phyloP scores from a whole-genome alignment of 2,888 invertebrate genomes.

The Hesperia comma region DNA sequence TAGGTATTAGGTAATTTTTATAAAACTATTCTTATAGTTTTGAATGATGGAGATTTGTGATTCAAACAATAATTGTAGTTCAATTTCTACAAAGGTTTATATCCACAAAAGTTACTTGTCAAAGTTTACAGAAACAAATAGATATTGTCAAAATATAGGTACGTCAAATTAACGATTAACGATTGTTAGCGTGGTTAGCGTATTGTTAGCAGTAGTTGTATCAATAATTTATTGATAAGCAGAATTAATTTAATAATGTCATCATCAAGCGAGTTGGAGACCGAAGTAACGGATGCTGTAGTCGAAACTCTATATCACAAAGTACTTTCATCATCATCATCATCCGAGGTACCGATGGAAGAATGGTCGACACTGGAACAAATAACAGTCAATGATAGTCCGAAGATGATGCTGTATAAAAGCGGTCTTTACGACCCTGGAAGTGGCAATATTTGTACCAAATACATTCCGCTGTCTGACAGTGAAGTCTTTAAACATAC shows the following conservation, averaged over 20 bases:
- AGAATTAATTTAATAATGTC: constrained; percentile 3
- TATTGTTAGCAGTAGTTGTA: not conserved
- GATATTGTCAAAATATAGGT: no score
- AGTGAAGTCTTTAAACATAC: constrained; percentile 54
- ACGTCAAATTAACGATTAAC: no score
- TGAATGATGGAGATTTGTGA: no score
- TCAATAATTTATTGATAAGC: not conserved
- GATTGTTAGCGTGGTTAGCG: no score
- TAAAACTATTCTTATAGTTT: no score
- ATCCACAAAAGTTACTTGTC: no score
- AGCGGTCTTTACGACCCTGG: constrained; percentile 56
- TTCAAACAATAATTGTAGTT: no score
- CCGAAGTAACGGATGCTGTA: not conserved
- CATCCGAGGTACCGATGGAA: constrained; percentile 49
- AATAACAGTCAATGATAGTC: constrained; percentile 38
- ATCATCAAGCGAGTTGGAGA: not conserved
- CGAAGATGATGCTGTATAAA: constrained; percentile 49
- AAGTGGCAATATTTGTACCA: constrained; percentile 58
- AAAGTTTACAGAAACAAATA: no score
- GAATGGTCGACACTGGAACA: constrained; percentile 51
- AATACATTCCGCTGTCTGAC: constrained; percentile 56
- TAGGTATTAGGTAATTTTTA: no score
- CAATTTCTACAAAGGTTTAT: no score
- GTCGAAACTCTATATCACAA: constrained; percentile 11
- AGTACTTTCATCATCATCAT: constrained; percentile 44